phyloP scores from a whole-genome alignment of 2,113 vertebrate species.

The Limnothrissa miodon region DNA sequence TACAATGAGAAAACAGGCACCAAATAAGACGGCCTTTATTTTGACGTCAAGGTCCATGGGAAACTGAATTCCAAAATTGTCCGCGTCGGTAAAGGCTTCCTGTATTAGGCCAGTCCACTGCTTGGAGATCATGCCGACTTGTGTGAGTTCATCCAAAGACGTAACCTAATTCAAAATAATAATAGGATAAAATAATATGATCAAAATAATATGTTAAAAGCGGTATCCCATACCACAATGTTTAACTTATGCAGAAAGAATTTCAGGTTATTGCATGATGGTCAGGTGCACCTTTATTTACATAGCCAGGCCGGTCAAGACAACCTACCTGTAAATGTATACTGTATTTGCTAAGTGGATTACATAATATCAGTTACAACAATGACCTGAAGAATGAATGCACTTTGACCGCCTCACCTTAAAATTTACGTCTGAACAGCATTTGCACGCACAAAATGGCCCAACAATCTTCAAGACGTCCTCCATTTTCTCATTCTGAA shows the following conservation, averaged over 20 bases:
- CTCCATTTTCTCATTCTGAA: constrained; percentile 70
- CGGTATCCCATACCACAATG: no score
- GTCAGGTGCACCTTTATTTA: background rate
- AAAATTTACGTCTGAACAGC: constrained; percentile 76
- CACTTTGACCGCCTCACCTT: constrained; percentile 60
- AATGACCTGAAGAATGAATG: background rate
- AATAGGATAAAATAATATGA: background rate
- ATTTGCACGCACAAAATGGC: constrained; percentile 71
- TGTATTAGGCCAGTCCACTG: constrained; percentile 54
- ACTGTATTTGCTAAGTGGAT: background rate
- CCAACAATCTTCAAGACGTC: constrained; percentile 73
- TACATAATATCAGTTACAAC: background rate
- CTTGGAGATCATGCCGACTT: constrained; percentile 62
- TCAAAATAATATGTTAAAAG: background rate
- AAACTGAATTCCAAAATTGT: background rate
- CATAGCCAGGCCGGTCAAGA: background rate
- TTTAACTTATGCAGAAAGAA: background rate
- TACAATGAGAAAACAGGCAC: background rate
- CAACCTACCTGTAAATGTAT: background rate
- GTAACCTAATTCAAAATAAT: no score
- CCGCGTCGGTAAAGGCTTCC: background rate
- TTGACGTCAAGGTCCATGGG: background rate
- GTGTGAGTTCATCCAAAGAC: constrained; percentile 49
- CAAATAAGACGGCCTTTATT: background rate
- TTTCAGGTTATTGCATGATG: background rate